Conservation (phyloP, 2,797 vertebrate genomes). For the Nyctibius grandis region DNA sequence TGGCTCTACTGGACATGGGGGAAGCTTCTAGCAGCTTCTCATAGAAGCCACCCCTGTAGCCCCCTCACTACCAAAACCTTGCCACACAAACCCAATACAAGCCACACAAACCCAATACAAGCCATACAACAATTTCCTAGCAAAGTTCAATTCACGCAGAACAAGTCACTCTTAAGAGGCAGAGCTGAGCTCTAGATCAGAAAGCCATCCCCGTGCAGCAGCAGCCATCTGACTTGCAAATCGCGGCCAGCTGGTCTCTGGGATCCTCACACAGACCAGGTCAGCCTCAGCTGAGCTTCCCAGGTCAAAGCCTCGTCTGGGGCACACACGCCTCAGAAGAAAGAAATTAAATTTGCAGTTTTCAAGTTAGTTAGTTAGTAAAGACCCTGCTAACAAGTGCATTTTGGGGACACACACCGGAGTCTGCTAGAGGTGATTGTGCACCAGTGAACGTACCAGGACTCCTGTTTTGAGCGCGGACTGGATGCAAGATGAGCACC, state of each 20-base stretch:
- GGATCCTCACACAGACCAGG: not conserved
- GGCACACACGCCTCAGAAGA: not conserved
- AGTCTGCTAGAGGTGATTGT: not conserved
- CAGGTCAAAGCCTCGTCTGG: conserved; percentile 38
- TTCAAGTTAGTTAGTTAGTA: not conserved
- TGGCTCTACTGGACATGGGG: no score
- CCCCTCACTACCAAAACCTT: no score
- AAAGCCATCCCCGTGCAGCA: not conserved
- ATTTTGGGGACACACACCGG: not conserved
- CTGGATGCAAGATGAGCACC: not conserved
- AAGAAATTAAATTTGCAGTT: not conserved
- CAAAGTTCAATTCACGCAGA: not conserved
- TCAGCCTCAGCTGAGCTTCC: not conserved
- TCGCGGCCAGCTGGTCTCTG: not conserved
- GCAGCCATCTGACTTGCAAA: not conserved
- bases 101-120: no score
- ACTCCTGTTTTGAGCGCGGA: fast-evolving
- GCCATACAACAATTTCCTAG: not conserved
- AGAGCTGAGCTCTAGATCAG: not conserved
- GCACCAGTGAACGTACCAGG: fast-evolving
- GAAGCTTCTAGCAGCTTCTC: no score
- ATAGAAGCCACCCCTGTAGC: no score
- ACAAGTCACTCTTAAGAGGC: not conserved
- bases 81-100: no score
- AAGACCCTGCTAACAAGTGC: not conserved